Evolutionary conservation across 2,888 invertebrate species (phyloP), one percentile per base, ranked within the genome.

Genomic region (Harmothoe impar): DNA sequence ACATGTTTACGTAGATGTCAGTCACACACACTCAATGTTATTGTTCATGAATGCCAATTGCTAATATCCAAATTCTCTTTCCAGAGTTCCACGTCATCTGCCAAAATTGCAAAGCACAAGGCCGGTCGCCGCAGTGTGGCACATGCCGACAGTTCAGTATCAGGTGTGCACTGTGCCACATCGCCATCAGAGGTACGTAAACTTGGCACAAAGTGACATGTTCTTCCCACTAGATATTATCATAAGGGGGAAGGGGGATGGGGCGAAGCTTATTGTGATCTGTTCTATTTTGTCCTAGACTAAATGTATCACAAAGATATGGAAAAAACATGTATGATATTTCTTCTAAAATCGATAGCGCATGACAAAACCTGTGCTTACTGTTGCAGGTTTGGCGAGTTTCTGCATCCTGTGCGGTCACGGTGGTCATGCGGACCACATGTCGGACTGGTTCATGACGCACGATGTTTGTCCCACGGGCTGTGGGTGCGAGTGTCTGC

Each of bases 341-440:
- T n/a, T n/a, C n/a, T n/a, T n/a, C n/a, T n/a, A n/a, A n/a, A n/a
- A 43, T 43, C 43, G 5, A 43, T 43, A 43, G 43, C 5, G 43
- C 10, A 3, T 43, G 43, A 7, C 43, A 43, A 43, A 43, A 10
- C 43, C 3, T 43, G 1, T 62, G 20, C 15, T 20, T 62, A n/a
- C 15, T n/a, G n/a, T 62, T 62, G 29, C 94, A 95, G 95, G 95
- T 77, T 90, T 96, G 0, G 97, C 98, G 89, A 98, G 97, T 95
- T 98, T 98, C 93, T 99, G 99, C 96, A 96, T 98, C 90, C 97
- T 97, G 92, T 99, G 99, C 96, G 98, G 98, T 0, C 99, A 99
- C 96, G 99, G 98, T 0, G 99, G 99, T 0, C 99, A 99, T 96
- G 97, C 98, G 0, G 96, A 96, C 88, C 99, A 99, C 96, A 97